Base-by-base conservation (phyloP, 2,113 vertebrate species). In the Leptodactylus fuscus region DNA sequence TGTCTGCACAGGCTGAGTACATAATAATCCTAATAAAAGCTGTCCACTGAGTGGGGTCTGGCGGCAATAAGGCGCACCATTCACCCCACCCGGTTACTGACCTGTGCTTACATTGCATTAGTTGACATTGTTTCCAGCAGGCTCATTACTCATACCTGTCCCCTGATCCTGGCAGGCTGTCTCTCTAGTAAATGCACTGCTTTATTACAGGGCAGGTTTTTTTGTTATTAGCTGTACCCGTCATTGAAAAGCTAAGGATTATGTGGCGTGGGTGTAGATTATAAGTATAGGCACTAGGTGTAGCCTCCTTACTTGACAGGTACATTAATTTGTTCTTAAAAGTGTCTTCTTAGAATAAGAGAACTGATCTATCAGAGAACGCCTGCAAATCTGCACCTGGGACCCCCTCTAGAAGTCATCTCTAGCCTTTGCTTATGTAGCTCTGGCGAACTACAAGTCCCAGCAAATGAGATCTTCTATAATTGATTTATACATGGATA, bases 171-270 rank as follows among this genome's bases (percentile, higher is more conserved):
- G 18, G 75, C 49, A 78, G 49, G 6, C 48, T 11, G 75, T 51
- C 49, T 53, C 75, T 38, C 29, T 36, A 78, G 75, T 38, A 58
- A 78, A 78, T 49, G 44, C n/a, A 10, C 7, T 8, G 27, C 46
- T 74, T 74, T 27, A n/a, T 74, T 12, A 29, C n/a, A 38, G 16
- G 7, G 73, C 46, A 38, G 8, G 29, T 53, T 48, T 46, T 49
- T 18, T 55, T n/a, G 20, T 55, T 49, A 38, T 55, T 55, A n/a
- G 24, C 49, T 38, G 75, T 53, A 38, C 49, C 75, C 10, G 38
- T 55, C 49, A 78, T 34, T 78, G 75, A 78, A 20, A 55, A 55
- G 32, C 20, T 55, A 4, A 36, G 51, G 76, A 79, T 79, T 79
- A 60, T 55, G 20, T 11, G 12, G 51, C 34, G 76, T 78, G 22